Evolutionary conservation across 2,888 invertebrate species (phyloP).

Genomic region (Acanthosepion esculentum): DNA sequence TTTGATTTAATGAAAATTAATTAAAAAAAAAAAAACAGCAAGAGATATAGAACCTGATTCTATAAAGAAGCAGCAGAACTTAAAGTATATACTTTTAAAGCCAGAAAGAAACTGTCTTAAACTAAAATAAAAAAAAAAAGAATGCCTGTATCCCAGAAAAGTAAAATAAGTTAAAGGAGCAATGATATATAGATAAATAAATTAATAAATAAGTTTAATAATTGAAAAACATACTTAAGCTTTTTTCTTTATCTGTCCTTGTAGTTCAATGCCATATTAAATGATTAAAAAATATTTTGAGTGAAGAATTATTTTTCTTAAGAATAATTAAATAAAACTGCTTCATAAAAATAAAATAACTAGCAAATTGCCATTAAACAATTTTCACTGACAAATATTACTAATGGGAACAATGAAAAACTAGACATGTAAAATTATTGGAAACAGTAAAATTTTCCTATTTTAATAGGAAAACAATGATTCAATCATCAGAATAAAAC

Average conservation of each 20-base stretch:
- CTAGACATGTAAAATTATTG: background rate
- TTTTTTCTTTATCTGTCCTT: background rate
- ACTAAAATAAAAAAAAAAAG: background rate
- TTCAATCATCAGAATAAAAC: background rate
- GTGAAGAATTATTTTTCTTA: background rate
- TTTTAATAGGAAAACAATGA: too few species aligned
- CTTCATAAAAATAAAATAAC: background rate
- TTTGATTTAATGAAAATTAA: background rate
- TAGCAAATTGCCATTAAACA: background rate
- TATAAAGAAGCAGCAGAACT: background rate
- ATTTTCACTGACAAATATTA: background rate
- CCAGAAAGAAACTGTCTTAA: background rate
- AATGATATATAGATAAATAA: too few species aligned
- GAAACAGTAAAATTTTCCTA: too few species aligned
- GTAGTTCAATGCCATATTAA: background rate
- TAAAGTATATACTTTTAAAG: background rate
- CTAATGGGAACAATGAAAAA: background rate
- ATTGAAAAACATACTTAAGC: background rate
- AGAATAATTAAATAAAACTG: background rate
- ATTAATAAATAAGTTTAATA: background rate
- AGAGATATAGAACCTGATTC: background rate
- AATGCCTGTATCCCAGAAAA: background rate
- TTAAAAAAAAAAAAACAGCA: background rate
- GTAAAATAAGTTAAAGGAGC: background rate
- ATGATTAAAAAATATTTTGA: background rate